Evolutionary conservation across 2,113 vertebrate species (phyloP), one percentile per base, ranked within the genome.

Genomic region (Podarcis muralis): DNA sequence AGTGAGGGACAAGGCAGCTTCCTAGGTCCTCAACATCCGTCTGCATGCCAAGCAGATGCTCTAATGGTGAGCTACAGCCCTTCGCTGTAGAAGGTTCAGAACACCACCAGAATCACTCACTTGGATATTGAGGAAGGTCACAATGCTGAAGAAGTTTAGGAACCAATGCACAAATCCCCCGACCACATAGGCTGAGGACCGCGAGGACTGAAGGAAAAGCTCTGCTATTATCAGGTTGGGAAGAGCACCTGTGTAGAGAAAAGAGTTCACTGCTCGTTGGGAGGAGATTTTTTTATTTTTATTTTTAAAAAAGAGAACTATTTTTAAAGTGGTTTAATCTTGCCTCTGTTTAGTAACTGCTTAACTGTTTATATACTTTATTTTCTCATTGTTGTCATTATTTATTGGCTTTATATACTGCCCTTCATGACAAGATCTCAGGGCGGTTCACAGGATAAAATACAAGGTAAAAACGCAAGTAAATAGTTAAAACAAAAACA

Each of bases 151-250:
- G 95, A 99, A 99, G 97, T 99, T 99, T 91, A 95, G 98, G 0
- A 99, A 91, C 99, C 99, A 99, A 94, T 99, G 98, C 68, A 98
- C 96, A 0, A 96, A 98, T 16, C 98, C 98, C 0, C 97, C 98
- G 9, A 99, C 96, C 97, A 98, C 98, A 96, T 97, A 98, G 0
- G 98, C 98, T 0, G 98, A 95, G 0, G 98, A 97, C 20, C 98
- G 96, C 43, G 98, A 98, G 0, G 98, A 97, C 96, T 99, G 98
- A 87, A 98, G 96, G 97, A 99, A 99, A 96, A 99, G 97, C 96
- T 99, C 98, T 0, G 97, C 98, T 92, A 98, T 98, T 71, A 98
- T 91, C 94, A 99, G 97, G 0, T 94, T 95, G 0, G 98, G 98
- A 89, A 99, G 98, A 1, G 98, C 96, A 92, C 98, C 98, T 99